A percentile compares a stretch with the other conserved stretches of the same genome.
Evolutionary conservation across 2,113 vertebrate species (phyloP).

Genomic region (Cebus imitator): DNA sequence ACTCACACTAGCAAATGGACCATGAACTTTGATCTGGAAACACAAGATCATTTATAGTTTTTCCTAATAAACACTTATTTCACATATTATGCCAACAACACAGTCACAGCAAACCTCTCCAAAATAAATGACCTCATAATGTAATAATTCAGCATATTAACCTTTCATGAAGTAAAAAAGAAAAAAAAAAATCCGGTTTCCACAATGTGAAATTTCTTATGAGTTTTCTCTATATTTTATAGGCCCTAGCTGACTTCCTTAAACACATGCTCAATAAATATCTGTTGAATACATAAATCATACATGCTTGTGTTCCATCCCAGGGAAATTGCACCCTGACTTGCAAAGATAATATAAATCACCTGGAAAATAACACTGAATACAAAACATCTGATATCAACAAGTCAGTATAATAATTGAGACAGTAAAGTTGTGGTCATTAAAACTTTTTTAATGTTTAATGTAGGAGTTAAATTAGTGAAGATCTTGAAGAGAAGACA

Average conservation of each 20-base stretch:
- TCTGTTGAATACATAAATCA: neutral
- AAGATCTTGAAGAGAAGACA: neutral
- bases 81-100: neutral
- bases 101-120: neutral
- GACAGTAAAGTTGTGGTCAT: neutral
- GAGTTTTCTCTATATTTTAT: neutral
- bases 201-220: neutral
- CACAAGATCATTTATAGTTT: neutral
- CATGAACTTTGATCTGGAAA: neutral
- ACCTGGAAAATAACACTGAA: neutral
- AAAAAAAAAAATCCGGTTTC: neutral
- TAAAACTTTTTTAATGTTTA: neutral
- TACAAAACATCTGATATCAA: neutral
- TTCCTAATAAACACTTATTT: neutral
- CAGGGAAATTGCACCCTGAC: neutral
- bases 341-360: constrained; percentile 33
- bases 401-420: neutral
- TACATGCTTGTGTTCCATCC: neutral
- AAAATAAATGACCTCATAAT: neutral
- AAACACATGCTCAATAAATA: neutral
- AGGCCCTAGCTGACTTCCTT: neutral
- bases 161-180: neutral
- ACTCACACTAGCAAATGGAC: neutral
- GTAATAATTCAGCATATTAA: neutral
- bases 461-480: neutral